Percentiles rank a stretch among this genome's conserved stretches.
Evolutionary conservation across 2,113 vertebrate species (phyloP).

Genomic region (Neolamprologus modestus): DNA sequence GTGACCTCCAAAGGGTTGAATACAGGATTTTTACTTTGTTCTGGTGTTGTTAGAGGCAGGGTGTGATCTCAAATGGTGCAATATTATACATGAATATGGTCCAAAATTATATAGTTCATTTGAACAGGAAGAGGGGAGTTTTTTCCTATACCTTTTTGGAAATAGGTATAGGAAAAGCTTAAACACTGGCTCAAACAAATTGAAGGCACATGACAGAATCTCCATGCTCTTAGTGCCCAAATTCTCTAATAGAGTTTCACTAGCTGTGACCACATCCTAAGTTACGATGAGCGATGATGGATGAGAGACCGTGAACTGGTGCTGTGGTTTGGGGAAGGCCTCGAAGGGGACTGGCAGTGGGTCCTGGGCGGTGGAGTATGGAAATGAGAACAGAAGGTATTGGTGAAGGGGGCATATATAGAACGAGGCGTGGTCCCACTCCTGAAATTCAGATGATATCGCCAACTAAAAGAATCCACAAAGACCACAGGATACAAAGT

Average conservation of each 20-base stretch:
- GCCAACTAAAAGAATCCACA: background rate
- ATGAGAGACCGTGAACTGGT: background rate
- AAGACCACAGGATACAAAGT: background rate
- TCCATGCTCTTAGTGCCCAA: background rate
- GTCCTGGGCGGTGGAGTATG: rapidly evolving
- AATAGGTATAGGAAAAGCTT: background rate
- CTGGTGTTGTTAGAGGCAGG: rapidly evolving
- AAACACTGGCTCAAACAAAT: background rate
- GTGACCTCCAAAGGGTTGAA: background rate
- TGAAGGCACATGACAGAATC: background rate
- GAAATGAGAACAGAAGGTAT: background rate
- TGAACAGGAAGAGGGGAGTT: background rate
- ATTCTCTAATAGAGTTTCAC: background rate
- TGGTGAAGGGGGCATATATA: background rate
- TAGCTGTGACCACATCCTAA: background rate
- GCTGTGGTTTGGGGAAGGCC: rapidly evolving
- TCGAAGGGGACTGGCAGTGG: rapidly evolving
- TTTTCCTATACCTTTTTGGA: background rate
- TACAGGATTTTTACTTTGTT: background rate
- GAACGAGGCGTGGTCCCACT: background rate
- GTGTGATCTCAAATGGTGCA: background rate
- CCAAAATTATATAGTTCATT: background rate
- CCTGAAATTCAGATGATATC: background rate
- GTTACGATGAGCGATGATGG: background rate
- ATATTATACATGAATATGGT: background rate